phyloP scores from a whole-genome alignment of 2,888 invertebrate genomes.

The Keiferia lycopersicella region DNA sequence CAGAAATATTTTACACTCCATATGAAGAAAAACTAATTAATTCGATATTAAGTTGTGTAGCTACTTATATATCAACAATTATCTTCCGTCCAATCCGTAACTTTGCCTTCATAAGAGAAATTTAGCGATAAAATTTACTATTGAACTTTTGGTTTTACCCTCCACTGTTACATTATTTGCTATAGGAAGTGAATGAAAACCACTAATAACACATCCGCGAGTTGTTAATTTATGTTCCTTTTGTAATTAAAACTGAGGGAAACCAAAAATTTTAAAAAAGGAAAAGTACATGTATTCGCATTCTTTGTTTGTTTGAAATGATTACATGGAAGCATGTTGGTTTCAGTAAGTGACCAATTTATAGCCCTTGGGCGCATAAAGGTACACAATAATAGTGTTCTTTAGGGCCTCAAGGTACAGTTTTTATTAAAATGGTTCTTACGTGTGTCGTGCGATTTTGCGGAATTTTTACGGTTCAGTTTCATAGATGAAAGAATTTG shows the following conservation, averaged over 20 bases:
- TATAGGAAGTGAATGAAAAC: constrained; percentile 13
- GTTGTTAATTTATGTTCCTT: constrained; percentile 13
- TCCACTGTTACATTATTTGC: not conserved
- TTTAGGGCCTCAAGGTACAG: not conserved
- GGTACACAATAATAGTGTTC: not conserved
- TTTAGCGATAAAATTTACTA: too few relatives aligned
- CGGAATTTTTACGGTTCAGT: too few relatives aligned
- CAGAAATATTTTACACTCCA: too few relatives aligned
- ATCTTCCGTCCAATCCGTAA: too few relatives aligned
- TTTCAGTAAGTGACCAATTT: constrained; percentile 19
- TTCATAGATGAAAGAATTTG: too few relatives aligned
- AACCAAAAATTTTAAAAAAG: constrained; percentile 6
- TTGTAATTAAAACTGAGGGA: constrained; percentile 10
- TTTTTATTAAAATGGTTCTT: too few relatives aligned
- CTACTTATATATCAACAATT: too few relatives aligned
- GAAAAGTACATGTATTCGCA: not conserved
- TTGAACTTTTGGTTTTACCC: too few relatives aligned
- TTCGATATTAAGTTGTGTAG: too few relatives aligned
- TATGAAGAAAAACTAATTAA: too few relatives aligned
- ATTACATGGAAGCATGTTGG: constrained; percentile 5
- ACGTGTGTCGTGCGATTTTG: too few relatives aligned
- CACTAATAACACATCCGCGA: constrained; percentile 9
- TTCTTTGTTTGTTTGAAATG: constrained; percentile 14
- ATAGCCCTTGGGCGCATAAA: constrained; percentile 3
- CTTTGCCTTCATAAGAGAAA: too few relatives aligned